Conservation (phyloP, 1,140 invertebrate species). For the Colletes latitarsis region DNA sequence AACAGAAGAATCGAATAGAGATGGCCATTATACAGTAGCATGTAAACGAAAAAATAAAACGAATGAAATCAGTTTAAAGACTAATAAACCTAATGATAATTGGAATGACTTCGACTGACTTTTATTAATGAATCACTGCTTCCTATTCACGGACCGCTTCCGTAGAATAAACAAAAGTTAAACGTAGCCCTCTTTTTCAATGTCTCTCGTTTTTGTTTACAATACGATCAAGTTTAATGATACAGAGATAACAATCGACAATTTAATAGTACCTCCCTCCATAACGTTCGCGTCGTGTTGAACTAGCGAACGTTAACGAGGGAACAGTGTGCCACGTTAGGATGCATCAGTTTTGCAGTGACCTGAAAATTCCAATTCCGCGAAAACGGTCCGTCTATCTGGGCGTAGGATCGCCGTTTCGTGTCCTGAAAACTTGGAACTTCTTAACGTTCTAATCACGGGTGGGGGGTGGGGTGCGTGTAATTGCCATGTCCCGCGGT, state of each 20-base stretch:
- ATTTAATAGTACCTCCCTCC: too few species aligned
- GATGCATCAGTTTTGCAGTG: too few species aligned
- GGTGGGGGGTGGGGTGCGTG: too few species aligned
- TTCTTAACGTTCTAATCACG: conserved; percentile 47
- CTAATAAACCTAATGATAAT: too few species aligned
- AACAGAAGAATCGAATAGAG: background rate
- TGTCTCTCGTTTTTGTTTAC: too few species aligned
- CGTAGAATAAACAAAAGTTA: too few species aligned
- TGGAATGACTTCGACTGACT: conserved; percentile 18
- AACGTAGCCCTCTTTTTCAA: too few species aligned
- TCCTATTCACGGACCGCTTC: background rate
- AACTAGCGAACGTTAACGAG: too few species aligned
- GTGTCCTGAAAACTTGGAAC: conserved; percentile 7
- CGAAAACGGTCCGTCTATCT: background rate
- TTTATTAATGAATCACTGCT: background rate
- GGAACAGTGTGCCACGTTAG: too few species aligned
- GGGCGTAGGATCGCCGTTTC: background rate
- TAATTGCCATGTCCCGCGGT: conserved; percentile 30
- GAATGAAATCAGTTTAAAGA: background rate
- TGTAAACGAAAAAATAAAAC: background rate
- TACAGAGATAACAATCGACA: too few species aligned
- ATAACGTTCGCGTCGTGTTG: too few species aligned
- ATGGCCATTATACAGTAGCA: background rate
- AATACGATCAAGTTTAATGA: too few species aligned
- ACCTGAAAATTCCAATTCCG: background rate